Conservation (phyloP, 2,888 invertebrate genomes). For the Zygogramma bicolorata region DNA sequence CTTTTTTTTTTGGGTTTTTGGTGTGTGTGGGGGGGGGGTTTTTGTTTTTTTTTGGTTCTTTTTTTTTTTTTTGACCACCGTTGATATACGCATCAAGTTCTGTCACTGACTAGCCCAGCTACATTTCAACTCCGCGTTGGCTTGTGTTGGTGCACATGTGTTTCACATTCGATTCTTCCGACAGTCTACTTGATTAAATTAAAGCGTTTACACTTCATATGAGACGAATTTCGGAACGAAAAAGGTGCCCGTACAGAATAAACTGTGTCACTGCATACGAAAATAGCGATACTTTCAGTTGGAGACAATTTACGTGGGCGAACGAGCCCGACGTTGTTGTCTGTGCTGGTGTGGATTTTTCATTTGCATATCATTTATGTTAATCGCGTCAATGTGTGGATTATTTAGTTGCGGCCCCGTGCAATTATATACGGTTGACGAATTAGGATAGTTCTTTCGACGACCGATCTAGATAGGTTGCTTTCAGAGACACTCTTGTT, state of each 20-base stretch:
- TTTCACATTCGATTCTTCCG: constrained; percentile 37
- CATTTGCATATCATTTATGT: constrained; percentile 23
- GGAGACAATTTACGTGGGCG: constrained; percentile 34
- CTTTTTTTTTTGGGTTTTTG: too few relatives aligned
- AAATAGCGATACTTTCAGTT: constrained; percentile 37
- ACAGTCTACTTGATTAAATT: constrained; percentile 43
- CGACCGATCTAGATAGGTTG: neutral
- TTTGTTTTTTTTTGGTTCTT: too few relatives aligned
- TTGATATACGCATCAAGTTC: constrained; percentile 27
- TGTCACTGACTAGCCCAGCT: constrained; percentile 13
- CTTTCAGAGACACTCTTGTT: neutral
- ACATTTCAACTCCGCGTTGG: constrained; percentile 35
- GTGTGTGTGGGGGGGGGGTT: too few relatives aligned
- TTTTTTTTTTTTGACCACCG: too few relatives aligned
- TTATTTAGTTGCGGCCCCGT: constrained; percentile 7
- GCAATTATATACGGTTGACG: neutral
- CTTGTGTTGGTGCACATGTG: constrained; percentile 34
- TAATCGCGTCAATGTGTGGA: constrained; percentile 10
- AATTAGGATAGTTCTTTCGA: neutral
- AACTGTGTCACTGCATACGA: constrained; percentile 36
- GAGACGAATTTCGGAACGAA: constrained; percentile 24
- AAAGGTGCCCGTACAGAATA: constrained; percentile 14
- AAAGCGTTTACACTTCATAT: constrained; percentile 41
- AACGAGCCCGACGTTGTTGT: constrained; percentile 14
- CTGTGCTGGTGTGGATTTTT: constrained; percentile 13